These are phyloP conservation scores for Sminthurinus aureus DNA, from an alignment of 2,888 invertebrate species.

Conservation along the genomic window DNA sequence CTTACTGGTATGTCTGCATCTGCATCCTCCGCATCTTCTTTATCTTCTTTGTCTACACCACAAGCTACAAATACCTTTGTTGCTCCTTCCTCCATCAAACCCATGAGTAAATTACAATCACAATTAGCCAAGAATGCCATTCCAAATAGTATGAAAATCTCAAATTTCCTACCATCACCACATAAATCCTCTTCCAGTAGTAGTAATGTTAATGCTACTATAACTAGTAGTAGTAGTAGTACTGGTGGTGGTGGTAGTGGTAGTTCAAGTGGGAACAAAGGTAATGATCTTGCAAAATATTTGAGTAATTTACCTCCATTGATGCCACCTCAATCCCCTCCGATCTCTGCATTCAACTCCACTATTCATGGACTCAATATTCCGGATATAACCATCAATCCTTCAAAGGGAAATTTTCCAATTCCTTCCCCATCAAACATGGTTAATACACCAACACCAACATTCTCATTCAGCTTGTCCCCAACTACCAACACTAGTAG, in stretches of 20 bases:
- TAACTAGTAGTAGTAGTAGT: conserved; percentile 52
- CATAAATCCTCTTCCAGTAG: conserved; percentile 29
- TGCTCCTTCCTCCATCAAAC: conserved; percentile 39
- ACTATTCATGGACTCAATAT: not conserved
- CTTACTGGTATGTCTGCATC: conserved; percentile 16
- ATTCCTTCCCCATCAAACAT: not conserved
- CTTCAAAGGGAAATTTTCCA: not conserved
- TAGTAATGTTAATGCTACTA: conserved; percentile 41
- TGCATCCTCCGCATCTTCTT: not conserved
- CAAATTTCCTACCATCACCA: conserved; percentile 58
- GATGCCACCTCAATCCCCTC: conserved; percentile 31
- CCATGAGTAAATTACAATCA: conserved; percentile 39
- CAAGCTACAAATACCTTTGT: conserved; percentile 33
- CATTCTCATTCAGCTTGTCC: conserved; percentile 6
- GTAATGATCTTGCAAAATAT: conserved; percentile 46
- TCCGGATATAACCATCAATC: conserved; percentile 1
- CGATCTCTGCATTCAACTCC: not conserved
- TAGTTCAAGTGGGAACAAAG: conserved; percentile 56
- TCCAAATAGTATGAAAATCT: conserved; percentile 59
- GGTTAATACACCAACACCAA: not conserved
- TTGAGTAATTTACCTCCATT: conserved; percentile 47
- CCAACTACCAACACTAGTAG: not conserved
- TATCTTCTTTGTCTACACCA: not conserved
- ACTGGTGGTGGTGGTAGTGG: conserved; percentile 48
- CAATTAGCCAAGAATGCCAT: conserved; percentile 50